Conservation (phyloP, 2,797 vertebrate species). For the Coregonus suidteri region DNA sequence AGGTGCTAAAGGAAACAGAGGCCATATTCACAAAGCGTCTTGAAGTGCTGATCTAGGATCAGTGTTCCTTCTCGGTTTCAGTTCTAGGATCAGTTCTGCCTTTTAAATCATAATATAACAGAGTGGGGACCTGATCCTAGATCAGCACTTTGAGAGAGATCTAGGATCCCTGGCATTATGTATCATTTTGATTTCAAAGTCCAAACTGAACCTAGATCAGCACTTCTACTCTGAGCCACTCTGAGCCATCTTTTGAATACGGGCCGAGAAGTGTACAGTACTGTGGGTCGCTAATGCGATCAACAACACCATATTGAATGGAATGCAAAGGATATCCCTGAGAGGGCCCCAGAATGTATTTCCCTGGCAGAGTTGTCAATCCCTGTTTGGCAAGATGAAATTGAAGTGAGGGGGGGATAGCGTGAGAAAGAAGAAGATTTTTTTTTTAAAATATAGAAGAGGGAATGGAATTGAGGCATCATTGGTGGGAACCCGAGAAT, state of each 20-base stretch:
- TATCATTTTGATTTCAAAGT: background rate
- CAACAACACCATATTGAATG: background rate
- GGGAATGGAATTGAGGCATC: slow-evolving; percentile 30
- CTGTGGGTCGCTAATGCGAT: background rate
- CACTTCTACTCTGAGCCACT: background rate
- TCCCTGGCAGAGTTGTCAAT: background rate
- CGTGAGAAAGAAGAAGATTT: background rate
- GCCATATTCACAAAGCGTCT: background rate
- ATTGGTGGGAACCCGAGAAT: slow-evolving; percentile 7
- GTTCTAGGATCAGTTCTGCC: background rate
- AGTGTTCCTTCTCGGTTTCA: background rate
- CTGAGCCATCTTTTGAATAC: background rate
- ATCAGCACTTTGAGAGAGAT: background rate
- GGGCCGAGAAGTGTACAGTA: background rate
- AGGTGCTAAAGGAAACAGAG: background rate
- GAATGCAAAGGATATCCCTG: background rate
- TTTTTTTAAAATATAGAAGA: background rate
- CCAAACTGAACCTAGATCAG: background rate
- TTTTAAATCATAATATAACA: background rate
- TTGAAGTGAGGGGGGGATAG: background rate
- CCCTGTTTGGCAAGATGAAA: background rate
- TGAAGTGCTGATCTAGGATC: background rate
- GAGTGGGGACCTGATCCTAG: background rate
- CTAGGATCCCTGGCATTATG: background rate
- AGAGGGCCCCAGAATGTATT: background rate